phyloP scores from a whole-genome alignment of 2,888 invertebrate genomes.

The Leptothorax acervorum region DNA sequence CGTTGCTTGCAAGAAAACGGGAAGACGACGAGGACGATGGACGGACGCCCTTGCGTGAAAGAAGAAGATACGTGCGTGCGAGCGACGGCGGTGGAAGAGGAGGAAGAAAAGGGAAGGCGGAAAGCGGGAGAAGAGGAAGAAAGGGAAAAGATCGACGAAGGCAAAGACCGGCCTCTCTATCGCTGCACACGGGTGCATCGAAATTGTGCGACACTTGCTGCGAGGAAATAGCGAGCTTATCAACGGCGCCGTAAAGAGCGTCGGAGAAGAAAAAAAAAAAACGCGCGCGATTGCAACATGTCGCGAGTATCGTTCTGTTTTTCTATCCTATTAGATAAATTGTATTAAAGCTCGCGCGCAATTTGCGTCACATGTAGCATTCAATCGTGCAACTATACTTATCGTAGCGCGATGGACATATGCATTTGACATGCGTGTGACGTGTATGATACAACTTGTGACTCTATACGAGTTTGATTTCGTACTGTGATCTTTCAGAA shows the following conservation, averaged over 20 bases:
- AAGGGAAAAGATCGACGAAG: slow-evolving; percentile 17
- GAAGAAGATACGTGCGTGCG: background rate
- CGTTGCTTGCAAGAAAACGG: slow-evolving; percentile 26
- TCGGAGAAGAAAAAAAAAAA: slow-evolving; percentile 27
- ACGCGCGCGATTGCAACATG: background rate
- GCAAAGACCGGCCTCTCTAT: slow-evolving; percentile 50
- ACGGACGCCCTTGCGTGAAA: background rate
- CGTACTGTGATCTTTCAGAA: background rate
- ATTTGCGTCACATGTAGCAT: slow-evolving; percentile 1
- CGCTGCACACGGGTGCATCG: slow-evolving; percentile 27
- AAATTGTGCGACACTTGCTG: slow-evolving; percentile 45
- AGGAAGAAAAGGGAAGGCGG: slow-evolving; percentile 2
- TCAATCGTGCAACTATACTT: background rate
- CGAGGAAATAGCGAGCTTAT: slow-evolving; percentile 54
- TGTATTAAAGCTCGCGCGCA: background rate
- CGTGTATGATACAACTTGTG: background rate
- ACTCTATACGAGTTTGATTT: background rate
- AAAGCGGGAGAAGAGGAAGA: slow-evolving; percentile 16
- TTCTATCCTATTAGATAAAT: slow-evolving; percentile 12
- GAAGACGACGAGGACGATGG: slow-evolving; percentile 21
- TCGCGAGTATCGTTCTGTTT: background rate
- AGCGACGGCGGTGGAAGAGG: background rate
- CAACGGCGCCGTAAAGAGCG: slow-evolving; percentile 23
- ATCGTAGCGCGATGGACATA: background rate
- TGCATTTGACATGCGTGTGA: background rate